Percentiles rank a stretch among this genome's conserved stretches.
phyloP scores from a whole-genome alignment of 2,797 vertebrate species.

The Sebastes iracundus region DNA sequence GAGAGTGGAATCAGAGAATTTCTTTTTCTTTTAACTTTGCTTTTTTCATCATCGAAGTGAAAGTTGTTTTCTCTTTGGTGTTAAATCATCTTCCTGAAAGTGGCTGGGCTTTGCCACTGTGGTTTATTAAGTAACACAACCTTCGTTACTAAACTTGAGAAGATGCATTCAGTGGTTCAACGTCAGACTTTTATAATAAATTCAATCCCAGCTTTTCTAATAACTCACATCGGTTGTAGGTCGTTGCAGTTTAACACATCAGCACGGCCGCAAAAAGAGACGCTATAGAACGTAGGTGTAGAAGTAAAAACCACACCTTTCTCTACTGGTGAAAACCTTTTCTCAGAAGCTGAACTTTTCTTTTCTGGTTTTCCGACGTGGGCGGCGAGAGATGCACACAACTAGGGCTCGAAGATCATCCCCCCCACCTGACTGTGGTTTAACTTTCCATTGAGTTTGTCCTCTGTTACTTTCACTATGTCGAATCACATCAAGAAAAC shows the following conservation, averaged over 20 bases:
- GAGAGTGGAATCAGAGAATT: too few relatives aligned
- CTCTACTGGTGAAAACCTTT: slow-evolving; percentile 31
- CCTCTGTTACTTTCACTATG: slow-evolving; percentile 22
- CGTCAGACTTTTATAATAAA: background rate
- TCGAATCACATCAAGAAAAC: background rate
- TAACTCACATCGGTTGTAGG: background rate
- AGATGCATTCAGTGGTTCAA: background rate
- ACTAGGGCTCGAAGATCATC: slow-evolving; percentile 29
- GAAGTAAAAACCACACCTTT: background rate
- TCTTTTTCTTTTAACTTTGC: too few relatives aligned
- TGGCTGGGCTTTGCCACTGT: background rate
- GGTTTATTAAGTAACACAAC: background rate
- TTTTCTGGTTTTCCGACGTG: slow-evolving; percentile 68
- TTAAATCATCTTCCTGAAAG: background rate
- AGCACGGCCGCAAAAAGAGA: background rate
- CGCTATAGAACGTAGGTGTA: background rate
- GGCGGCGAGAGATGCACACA: slow-evolving; percentile 54
- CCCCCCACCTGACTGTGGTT: slow-evolving; percentile 61
- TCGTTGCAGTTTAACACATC: background rate
- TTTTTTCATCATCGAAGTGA: background rate
- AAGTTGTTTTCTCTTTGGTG: background rate
- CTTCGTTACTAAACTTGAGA: background rate
- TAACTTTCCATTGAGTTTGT: slow-evolving; percentile 60
- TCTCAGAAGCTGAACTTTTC: slow-evolving; percentile 69
- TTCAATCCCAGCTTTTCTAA: background rate